phyloP scores from a whole-genome alignment of 2,113 vertebrate species.

The Cyprinodon variegatus region DNA sequence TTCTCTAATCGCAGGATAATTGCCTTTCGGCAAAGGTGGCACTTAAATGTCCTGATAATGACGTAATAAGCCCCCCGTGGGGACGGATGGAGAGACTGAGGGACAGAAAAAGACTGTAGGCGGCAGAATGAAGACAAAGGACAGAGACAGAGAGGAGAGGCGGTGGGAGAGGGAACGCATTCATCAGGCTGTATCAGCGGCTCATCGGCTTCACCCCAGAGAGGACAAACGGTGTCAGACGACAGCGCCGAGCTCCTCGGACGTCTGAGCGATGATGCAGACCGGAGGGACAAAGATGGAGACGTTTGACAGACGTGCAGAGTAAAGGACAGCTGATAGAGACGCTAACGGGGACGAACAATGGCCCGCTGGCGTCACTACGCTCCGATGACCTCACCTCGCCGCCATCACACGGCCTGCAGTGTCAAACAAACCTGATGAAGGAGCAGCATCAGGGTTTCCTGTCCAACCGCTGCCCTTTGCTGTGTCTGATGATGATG shows the following conservation, averaged over 20 bases:
- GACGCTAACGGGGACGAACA: conserved; percentile 3
- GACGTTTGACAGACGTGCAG: conserved; percentile 16
- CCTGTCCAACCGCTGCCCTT: neutral
- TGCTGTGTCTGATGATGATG: neutral
- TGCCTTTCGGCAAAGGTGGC: conserved; percentile 72
- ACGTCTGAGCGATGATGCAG: neutral
- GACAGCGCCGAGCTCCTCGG: neutral
- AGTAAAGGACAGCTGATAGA: neutral
- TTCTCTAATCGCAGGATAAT: conserved; percentile 69
- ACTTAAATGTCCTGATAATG: conserved; percentile 57
- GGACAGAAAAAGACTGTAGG: neutral
- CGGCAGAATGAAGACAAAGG: conserved; percentile 2
- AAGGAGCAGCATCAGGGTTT: conserved; percentile 28
- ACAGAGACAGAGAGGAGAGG: conserved; percentile 25
- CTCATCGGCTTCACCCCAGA: conserved; percentile 20
- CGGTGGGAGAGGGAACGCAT: conserved; percentile 51
- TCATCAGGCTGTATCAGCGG: conserved; percentile 54
- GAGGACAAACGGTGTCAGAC: conserved; percentile 16
- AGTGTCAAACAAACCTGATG: conserved; percentile 46
- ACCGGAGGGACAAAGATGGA: neutral
- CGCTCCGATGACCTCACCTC: conserved; percentile 34
- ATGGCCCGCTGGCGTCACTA: conserved; percentile 21
- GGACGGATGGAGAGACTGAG: neutral
- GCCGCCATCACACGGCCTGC: conserved; percentile 25
- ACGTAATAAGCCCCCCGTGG: conserved; percentile 52